phyloP scores from a whole-genome alignment of 1,140 invertebrate genomes.

The Ptiloglossa arizonensis region DNA sequence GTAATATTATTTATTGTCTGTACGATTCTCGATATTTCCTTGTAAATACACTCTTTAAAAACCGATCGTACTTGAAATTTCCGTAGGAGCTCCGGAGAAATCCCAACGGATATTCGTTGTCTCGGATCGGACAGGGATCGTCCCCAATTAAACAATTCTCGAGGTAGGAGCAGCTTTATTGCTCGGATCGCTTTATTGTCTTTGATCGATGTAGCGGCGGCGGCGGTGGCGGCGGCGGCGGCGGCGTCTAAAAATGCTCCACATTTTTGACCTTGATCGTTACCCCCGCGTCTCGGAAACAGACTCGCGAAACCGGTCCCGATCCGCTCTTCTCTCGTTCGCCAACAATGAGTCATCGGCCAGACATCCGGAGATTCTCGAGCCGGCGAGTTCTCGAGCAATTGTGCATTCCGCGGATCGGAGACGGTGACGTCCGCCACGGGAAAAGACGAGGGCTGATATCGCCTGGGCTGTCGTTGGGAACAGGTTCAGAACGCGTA shows the following conservation, averaged over 20 bases:
- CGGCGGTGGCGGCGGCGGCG: too few relatives aligned
- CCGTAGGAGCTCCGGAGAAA: too few relatives aligned
- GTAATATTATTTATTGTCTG: too few relatives aligned
- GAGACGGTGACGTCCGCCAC: slow-evolving; percentile 16
- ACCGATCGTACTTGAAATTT: too few relatives aligned
- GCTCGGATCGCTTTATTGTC: background rate
- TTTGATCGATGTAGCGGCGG: background rate
- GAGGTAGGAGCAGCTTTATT: background rate
- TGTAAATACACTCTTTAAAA: too few relatives aligned
- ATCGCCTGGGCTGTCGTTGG: background rate
- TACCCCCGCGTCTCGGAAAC: slow-evolving; percentile 27
- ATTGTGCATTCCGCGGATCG: slow-evolving; percentile 50
- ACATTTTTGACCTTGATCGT: slow-evolving; percentile 58
- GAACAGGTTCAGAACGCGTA: slow-evolving; percentile 39
- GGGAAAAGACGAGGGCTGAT: background rate
- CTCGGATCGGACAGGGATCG: too few relatives aligned
- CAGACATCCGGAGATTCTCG: slow-evolving; percentile 56
- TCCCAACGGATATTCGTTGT: too few relatives aligned
- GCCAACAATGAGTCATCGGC: slow-evolving; percentile 73
- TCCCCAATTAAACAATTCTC: background rate
- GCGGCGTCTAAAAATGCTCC: slow-evolving; percentile 41
- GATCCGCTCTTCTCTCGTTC: slow-evolving; percentile 56
- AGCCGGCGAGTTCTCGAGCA: slow-evolving; percentile 49
- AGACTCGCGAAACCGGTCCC: slow-evolving; percentile 69
- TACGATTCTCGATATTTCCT: too few relatives aligned